Evolutionary conservation across 2,113 vertebrate genomes (phyloP).

Genomic region (Corapipo altera): DNA sequence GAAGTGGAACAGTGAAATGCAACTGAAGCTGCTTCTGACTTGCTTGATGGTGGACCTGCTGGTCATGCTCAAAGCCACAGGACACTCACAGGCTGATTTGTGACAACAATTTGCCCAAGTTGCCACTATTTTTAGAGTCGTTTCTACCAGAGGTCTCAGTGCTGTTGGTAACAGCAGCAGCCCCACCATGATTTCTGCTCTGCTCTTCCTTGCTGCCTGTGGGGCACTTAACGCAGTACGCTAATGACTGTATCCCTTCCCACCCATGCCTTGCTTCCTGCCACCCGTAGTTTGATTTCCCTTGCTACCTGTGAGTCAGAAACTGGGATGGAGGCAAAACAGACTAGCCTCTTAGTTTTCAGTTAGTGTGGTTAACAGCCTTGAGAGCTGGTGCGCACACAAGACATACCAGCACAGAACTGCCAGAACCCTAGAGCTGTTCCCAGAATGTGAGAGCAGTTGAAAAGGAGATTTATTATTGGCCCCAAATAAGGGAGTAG

Average conservation of each 20-base stretch:
- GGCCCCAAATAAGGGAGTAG: background rate
- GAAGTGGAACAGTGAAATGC: background rate
- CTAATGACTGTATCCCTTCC: background rate
- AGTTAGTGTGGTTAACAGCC: background rate
- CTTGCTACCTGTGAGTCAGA: constrained; percentile 6
- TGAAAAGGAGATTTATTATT: background rate
- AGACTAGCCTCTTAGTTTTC: background rate
- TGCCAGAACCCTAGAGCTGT: background rate
- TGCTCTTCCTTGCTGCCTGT: background rate
- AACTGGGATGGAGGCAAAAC: background rate
- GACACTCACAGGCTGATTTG: background rate
- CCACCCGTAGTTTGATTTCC: background rate
- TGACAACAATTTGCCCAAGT: background rate
- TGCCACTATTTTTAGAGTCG: background rate
- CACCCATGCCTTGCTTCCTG: constrained; percentile 4
- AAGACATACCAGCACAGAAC: background rate
- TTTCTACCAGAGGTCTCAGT: background rate
- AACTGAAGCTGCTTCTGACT: background rate
- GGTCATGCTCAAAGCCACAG: background rate
- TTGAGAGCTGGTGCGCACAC: background rate
- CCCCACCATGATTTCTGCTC: background rate
- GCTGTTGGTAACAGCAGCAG: background rate
- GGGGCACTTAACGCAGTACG: background rate
- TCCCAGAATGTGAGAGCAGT: background rate
- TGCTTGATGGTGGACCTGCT: background rate